Evolutionary conservation across 2,888 invertebrate species (phyloP), one percentile per base, ranked within the genome.

Genomic region (Pogonocherus hispidulus): DNA sequence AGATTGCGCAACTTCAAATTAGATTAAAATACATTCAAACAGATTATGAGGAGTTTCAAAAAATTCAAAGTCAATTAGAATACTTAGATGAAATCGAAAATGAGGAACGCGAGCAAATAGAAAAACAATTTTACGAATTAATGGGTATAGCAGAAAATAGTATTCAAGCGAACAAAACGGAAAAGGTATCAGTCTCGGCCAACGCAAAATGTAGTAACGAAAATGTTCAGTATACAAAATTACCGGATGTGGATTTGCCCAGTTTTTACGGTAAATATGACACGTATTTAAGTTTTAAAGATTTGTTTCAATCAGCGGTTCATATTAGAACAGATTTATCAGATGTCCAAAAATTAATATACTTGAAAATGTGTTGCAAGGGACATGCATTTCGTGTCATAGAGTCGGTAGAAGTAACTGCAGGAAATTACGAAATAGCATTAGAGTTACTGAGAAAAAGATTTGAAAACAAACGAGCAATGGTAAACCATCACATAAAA

Each of bases 401-500:
- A 3, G 62, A 62, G 35, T 32, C 32, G 3, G 20, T 62, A 32
- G 62, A 62, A 16, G 51, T 49, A 9, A 49, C 62, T 8, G 49
- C 47, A 11, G 14, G 18, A 35, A 55, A 56, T 44, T 67, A 63
- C 11, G 32, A 22, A 27, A 32, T 56, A 2, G 67, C 70, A 5
- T 14, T 54, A 1, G 52, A 70, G 32, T 27, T 64, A 22, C 47
- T 67, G 41, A 41, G 14, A 54, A 49, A 64, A 20, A 46, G 60
- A 20, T 68, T 54, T 56, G 67, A 60, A 18, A 56, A 71, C 47
- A 49, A 22, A 22, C 49, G 49, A 4, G 49, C 49, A 2, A 49
- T 49, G 18, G 49, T 49, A 8, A 49, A 49, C 19, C 49, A 49
- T 49, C 49, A 49, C 11, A 19, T 49, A 18, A 49, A 49, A 2